Conservation (phyloP, 2,113 vertebrate species). For the Platanista minor region DNA sequence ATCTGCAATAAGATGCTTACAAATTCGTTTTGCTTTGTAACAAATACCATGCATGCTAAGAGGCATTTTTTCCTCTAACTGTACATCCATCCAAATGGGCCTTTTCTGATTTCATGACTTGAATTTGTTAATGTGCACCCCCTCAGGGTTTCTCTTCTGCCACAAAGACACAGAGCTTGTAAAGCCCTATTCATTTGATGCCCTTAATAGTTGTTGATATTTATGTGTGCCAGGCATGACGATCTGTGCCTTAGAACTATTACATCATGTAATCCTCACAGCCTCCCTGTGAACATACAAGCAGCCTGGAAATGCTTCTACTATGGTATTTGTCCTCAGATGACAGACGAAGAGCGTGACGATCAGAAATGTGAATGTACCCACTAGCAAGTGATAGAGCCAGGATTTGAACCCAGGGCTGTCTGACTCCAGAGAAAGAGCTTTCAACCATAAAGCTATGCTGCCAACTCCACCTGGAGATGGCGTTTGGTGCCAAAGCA, state of each 20-base stretch:
- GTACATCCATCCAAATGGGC: neutral
- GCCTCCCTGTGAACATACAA: neutral
- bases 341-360: neutral
- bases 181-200: neutral
- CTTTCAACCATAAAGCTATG: neutral
- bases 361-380: neutral
- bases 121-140: neutral
- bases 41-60: conserved; percentile 15
- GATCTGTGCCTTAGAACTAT: neutral
- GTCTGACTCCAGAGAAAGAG: neutral
- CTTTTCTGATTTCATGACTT: neutral
- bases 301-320: neutral
- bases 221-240: neutral
- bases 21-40: conserved; percentile 40
- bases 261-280: neutral
- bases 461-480: neutral
- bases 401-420: neutral
- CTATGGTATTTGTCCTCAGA: neutral
- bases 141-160: neutral
- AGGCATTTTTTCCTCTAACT: neutral
- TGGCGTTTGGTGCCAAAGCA: neutral
- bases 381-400: neutral
- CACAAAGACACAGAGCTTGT: neutral
- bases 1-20: conserved; percentile 11
- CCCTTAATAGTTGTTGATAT: neutral